These are phyloP conservation scores for Calypte anna DNA, from an alignment of 2,113 vertebrate genomes.

Conservation along the genomic window DNA sequence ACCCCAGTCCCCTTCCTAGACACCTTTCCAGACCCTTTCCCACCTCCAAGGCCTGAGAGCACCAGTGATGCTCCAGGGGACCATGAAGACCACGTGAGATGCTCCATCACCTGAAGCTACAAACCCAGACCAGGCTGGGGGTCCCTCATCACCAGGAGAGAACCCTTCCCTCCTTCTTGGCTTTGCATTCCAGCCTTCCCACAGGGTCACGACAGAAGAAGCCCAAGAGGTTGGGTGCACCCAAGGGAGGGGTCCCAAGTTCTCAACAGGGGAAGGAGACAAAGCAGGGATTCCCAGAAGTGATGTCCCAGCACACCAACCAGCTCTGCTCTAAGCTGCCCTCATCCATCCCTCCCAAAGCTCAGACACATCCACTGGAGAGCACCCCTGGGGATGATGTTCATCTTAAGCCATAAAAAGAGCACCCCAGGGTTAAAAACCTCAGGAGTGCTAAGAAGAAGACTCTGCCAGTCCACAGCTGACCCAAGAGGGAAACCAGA, in stretches of 20 bases:
- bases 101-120: background rate
- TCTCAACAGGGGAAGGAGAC: accelerated
- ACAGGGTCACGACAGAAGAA: background rate
- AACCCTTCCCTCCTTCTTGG: background rate
- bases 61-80: background rate
- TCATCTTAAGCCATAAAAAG: background rate
- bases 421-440: background rate
- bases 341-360: background rate
- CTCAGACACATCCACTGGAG: background rate
- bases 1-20: background rate
- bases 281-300: background rate
- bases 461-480: background rate
- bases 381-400: background rate
- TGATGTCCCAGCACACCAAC: background rate
- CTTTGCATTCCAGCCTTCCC: background rate
- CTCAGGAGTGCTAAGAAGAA: background rate
- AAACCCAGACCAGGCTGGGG: background rate
- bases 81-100: accelerated
- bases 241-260: background rate
- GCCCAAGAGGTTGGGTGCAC: background rate
- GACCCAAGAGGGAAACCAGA: background rate
- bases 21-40: background rate
- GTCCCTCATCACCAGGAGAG: background rate
- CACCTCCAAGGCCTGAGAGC: background rate
- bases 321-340: background rate